Evolutionary conservation across 2,888 invertebrate species (phyloP).

Genomic region (Celastrina argiolus): DNA sequence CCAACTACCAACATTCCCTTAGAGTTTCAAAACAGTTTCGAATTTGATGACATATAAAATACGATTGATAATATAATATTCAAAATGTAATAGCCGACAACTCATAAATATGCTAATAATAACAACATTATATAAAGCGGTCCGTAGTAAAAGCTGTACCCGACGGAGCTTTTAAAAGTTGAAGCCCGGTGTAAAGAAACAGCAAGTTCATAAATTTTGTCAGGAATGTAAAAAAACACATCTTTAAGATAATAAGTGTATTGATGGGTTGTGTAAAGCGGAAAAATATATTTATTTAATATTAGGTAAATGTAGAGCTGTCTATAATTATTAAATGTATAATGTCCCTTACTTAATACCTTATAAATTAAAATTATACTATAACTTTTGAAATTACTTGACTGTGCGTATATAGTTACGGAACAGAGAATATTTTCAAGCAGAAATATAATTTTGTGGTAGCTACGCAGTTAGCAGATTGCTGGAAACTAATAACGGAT

Average conservation of each 20-base stretch:
- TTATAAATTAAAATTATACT: no score
- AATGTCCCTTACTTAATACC: no score
- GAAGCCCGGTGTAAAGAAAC: background rate
- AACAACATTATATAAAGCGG: slow-evolving; percentile 18
- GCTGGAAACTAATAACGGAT: no score
- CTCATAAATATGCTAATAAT: slow-evolving; percentile 21
- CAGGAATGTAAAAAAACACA: background rate
- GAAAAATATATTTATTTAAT: slow-evolving; percentile 1
- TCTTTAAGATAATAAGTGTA: background rate
- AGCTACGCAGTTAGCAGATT: no score
- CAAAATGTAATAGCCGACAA: slow-evolving; percentile 21
- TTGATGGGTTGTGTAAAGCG: background rate
- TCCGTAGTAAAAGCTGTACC: background rate
- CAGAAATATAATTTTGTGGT: no score
- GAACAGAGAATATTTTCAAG: no score
- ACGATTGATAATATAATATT: slow-evolving; percentile 15
- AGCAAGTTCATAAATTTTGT: background rate
- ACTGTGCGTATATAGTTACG: no score
- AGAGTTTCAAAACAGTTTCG: background rate
- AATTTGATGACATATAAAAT: slow-evolving; percentile 17
- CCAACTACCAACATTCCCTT: background rate
- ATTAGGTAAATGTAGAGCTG: no score
- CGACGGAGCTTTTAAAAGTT: slow-evolving; percentile 18
- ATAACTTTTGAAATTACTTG: no score
- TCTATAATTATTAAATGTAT: no score